Percentiles rank a stretch among this genome's conserved stretches.
phyloP scores from a whole-genome alignment of 2,113 vertebrate species.

The Catagonus wagneri region DNA sequence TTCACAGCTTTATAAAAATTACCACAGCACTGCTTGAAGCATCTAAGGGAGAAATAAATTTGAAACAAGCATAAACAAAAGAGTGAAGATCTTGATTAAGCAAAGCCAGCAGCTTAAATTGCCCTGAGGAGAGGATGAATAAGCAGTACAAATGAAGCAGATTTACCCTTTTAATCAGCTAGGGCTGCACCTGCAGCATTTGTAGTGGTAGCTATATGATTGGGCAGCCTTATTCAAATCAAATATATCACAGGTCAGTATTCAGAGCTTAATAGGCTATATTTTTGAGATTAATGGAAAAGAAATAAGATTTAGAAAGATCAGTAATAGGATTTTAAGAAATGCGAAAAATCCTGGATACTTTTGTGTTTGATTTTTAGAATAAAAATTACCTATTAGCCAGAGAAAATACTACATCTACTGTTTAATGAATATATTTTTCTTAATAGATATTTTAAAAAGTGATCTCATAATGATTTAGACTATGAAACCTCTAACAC shows the following conservation, averaged over 20 bases:
- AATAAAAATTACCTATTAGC: background rate
- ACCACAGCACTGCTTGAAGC: background rate
- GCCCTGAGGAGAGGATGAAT: background rate
- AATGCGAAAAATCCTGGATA: background rate
- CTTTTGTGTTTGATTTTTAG: background rate
- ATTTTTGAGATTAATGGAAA: background rate
- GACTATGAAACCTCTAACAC: background rate
- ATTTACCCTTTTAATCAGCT: background rate
- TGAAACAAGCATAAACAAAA: background rate
- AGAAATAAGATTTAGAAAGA: background rate
- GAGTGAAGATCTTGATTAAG: background rate
- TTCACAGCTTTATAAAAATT: background rate
- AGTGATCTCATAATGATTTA: background rate
- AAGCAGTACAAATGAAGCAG: background rate
- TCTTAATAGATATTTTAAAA: background rate
- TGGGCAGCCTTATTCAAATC: background rate
- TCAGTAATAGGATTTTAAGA: background rate
- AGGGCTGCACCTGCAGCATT: background rate
- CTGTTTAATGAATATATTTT: background rate
- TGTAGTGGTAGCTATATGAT: background rate
- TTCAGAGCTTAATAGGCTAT: background rate
- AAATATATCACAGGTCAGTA: background rate
- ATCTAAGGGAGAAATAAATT: background rate
- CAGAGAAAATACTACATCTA: background rate
- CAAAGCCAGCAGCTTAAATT: background rate